Conservation (phyloP, 2,888 invertebrate species). For the Gonocerus acuteangulatus region DNA sequence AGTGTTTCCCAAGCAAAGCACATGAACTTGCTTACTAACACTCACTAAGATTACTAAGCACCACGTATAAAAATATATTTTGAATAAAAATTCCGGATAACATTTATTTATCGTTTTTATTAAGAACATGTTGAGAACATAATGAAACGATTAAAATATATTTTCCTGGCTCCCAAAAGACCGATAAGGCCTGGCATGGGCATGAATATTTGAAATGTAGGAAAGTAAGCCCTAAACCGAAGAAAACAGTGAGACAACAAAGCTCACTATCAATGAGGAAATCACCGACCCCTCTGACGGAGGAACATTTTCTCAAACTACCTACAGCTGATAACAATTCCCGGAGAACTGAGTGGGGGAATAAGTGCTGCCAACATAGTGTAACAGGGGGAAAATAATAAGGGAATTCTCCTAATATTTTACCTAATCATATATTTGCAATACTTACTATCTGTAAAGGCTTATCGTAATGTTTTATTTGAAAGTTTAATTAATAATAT, state of each 20-base stretch:
- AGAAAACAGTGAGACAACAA: background rate
- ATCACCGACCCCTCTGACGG: constrained; percentile 3
- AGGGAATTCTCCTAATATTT: background rate
- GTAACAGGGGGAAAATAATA: background rate
- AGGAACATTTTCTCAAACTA: constrained; percentile 18
- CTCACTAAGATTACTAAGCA: constrained; percentile 10
- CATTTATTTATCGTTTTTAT: constrained; percentile 23
- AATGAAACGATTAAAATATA: constrained; percentile 15
- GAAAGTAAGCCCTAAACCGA: background rate
- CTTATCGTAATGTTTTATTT: no score
- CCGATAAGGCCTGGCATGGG: constrained; percentile 9
- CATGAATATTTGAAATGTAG: background rate
- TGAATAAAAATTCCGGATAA: constrained; percentile 15
- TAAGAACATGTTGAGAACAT: constrained; percentile 30
- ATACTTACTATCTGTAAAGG: no score
- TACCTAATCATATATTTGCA: no score
- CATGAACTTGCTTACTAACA: background rate
- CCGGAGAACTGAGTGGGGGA: background rate
- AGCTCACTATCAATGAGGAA: constrained; percentile 2
- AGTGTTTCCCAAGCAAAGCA: background rate
- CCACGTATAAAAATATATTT: constrained; percentile 22
- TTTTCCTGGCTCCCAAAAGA: constrained; percentile 12
- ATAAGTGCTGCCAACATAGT: constrained; percentile 10
- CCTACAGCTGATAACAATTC: constrained; percentile 21
- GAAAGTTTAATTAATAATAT: no score